Evolutionary conservation across 1,140 invertebrate species (phyloP), one percentile per base, ranked within the genome.

Genomic region (Lepidurus arcticus): DNA sequence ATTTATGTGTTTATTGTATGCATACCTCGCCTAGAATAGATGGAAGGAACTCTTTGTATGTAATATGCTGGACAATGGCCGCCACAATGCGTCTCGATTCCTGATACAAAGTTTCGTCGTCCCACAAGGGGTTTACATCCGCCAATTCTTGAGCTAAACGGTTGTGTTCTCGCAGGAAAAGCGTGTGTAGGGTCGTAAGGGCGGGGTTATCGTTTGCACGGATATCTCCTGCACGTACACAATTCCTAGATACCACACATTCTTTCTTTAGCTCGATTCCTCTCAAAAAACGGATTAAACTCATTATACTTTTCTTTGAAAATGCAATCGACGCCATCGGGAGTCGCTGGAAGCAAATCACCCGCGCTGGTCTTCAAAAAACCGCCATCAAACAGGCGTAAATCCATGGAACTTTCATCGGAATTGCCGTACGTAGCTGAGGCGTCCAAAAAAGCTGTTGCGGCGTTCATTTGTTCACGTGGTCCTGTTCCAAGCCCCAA

Each of bases 111-210:
- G 88, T 93, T 84, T 96, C 94, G 82, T 96, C 94, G 79, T 90
- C 88, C 92, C 94, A 96, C 80, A 93, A 92, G 0, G 93, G 92
- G 86, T 98, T 98, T 1, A 97, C 82, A 7, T 87, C 82, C 0
- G 88, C 83, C 0, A 99, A 85, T 47, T 84, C 85, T 47, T 89
- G 88, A 0, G 95, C 94, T n/a, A 98, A 87, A 73, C 93, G 88
- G 85, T 98, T 98, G 84, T 98, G 96, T 84, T 98, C 93, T 78
- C 97, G 87, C 78, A 97, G 85, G 73, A 95, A 87, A 5, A 97
- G 84, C 0, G 93, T 91, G 81, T 98, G 96, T 0, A 98, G 85
- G 7, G 93, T 85, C 0, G 92, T 90, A 65, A 97, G 83, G 79
- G 92, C 91, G 0, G 93, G 90, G 81, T 93, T 94, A 84, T 98